Evolutionary conservation across 2,113 vertebrate genomes (phyloP).

Genomic region (Scartelaos histophorus): DNA sequence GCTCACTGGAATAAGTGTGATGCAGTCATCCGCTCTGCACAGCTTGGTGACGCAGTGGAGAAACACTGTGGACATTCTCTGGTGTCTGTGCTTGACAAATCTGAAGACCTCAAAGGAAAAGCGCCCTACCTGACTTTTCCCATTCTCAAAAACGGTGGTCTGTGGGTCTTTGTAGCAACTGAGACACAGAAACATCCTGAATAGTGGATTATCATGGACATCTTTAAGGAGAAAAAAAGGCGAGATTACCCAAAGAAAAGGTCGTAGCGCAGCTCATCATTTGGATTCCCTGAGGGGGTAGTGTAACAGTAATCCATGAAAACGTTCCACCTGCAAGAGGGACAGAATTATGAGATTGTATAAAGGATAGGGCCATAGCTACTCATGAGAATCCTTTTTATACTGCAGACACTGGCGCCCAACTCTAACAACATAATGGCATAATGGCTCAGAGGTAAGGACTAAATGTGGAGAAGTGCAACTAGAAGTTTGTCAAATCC

Average conservation of each 20-base stretch:
- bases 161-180: slow-evolving; percentile 97
- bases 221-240: slow-evolving; percentile 43
- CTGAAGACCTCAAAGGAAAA: slow-evolving; percentile 98
- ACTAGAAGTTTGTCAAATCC: slow-evolving; percentile 17
- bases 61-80: slow-evolving; percentile 97
- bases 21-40: slow-evolving; percentile 91
- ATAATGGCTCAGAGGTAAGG: slow-evolving; percentile 31
- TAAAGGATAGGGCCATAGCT: slow-evolving; percentile 56
- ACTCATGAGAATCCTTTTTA: slow-evolving; percentile 58
- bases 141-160: slow-evolving; percentile 94
- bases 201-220: slow-evolving; percentile 65
- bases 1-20: slow-evolving; percentile 88
- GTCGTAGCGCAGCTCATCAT: slow-evolving; percentile 90
- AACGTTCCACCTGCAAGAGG: slow-evolving; percentile 87
- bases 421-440: slow-evolving; percentile 56
- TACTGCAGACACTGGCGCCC: slow-evolving; percentile 64
- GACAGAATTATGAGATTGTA: slow-evolving; percentile 59
- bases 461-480: slow-evolving; percentile 27
- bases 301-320: slow-evolving; percentile 99
- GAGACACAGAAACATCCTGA: slow-evolving; percentile 47
- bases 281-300: slow-evolving; percentile 95
- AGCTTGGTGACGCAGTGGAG: slow-evolving; percentile 95
- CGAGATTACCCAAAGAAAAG: slow-evolving; percentile 91
- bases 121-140: slow-evolving; percentile 90
- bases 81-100: slow-evolving; percentile 96